These are phyloP conservation scores for Lamprotornis superbus DNA, from an alignment of 2,113 vertebrate species.

Conservation along the genomic window DNA sequence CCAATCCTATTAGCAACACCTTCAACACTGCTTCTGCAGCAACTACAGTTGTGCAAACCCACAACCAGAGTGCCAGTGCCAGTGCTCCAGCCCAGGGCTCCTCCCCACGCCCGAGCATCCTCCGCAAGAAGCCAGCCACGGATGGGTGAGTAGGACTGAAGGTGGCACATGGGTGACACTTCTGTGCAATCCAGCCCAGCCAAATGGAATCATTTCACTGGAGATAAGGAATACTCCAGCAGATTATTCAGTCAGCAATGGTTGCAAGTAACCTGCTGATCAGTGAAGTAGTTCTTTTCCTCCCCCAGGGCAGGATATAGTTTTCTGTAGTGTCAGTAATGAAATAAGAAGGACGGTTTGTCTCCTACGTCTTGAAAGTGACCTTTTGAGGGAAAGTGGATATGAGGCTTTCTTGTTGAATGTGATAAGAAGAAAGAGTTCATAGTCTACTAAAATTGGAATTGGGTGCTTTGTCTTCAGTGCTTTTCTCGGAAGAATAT, in stretches of 20 bases:
- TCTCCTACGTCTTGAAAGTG: background rate
- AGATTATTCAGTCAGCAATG: background rate
- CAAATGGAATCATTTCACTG: background rate
- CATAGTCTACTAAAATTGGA: constrained; percentile 18
- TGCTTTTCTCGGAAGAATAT: constrained; percentile 33
- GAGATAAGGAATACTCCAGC: background rate
- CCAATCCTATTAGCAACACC: constrained; percentile 89
- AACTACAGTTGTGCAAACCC: constrained; percentile 92
- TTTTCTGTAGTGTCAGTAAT: background rate
- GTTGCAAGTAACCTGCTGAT: background rate
- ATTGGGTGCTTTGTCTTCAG: background rate
- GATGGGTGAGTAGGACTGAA: constrained; percentile 83
- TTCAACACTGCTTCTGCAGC: constrained; percentile 86
- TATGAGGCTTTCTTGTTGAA: background rate
- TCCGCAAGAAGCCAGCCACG: constrained; percentile 92
- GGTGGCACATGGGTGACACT: background rate
- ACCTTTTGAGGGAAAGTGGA: constrained; percentile 1
- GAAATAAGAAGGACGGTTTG: background rate
- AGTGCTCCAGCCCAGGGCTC: constrained; percentile 87
- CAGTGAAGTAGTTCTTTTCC: background rate
- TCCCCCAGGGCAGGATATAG: background rate
- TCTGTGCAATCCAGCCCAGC: background rate
- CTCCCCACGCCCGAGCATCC: constrained; percentile 95
- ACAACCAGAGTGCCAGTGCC: constrained; percentile 84
- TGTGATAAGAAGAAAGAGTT: constrained; percentile 3